Percentiles rank a stretch among this genome's conserved stretches.
Conservation (phyloP, 2,797 vertebrate species). For the Megaceryle alcyon region DNA sequence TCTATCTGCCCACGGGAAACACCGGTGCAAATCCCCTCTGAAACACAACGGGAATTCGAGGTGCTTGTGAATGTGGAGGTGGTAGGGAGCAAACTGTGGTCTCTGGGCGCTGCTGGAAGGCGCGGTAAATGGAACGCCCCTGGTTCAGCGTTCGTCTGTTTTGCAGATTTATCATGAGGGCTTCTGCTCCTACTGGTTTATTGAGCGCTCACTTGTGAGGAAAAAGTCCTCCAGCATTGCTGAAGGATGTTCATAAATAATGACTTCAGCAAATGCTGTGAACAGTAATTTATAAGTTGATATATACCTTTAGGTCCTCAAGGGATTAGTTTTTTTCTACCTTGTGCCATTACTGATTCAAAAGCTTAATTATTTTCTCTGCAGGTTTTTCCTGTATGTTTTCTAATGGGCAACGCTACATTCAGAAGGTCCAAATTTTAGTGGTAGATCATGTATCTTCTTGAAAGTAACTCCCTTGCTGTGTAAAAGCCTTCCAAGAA, state of each 20-base stretch:
- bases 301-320: neutral
- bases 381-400: neutral
- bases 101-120: rapidly evolving
- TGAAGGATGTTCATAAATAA: neutral
- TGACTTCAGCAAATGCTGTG: neutral
- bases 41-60: rapidly evolving
- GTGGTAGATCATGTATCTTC: neutral
- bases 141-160: neutral
- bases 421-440: neutral
- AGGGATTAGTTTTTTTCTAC: neutral
- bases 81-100: rapidly evolving
- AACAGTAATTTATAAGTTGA: neutral
- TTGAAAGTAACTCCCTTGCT: neutral
- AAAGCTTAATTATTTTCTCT: neutral
- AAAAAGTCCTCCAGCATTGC: neutral
- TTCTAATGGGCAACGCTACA: neutral
- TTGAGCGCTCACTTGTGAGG: neutral
- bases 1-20: rapidly evolving
- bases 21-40: neutral
- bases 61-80: rapidly evolving
- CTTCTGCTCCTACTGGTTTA: neutral
- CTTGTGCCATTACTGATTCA: neutral
- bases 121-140: neutral
- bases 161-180: neutral
- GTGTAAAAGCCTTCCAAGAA: neutral